These are phyloP conservation scores for Lonchura striata DNA, from an alignment of 2,113 vertebrate genomes.

Conservation along the genomic window DNA sequence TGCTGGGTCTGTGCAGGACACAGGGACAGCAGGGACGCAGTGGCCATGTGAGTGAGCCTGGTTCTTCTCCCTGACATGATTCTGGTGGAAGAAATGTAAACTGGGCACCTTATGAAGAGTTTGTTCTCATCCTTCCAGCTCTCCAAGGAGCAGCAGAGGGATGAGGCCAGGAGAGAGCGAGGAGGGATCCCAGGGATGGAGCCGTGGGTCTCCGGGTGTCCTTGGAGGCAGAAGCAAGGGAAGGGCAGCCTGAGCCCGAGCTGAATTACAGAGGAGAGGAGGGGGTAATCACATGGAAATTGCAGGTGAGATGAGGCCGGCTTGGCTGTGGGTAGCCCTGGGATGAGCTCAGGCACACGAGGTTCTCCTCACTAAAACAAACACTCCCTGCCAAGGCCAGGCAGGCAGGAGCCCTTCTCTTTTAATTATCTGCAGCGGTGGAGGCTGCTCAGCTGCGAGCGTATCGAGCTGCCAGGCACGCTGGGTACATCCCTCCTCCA, in stretches of 20 bases:
- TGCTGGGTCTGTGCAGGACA: neutral
- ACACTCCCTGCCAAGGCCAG: neutral
- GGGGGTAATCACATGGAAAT: neutral
- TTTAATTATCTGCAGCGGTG: neutral
- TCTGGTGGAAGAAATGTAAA: neutral
- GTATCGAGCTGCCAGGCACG: neutral
- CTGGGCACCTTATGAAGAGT: neutral
- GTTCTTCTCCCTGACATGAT: neutral
- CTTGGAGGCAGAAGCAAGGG: neutral
- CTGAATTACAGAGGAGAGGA: neutral
- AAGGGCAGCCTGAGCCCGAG: neutral
- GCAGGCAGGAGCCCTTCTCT: neutral
- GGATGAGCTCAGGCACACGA: neutral
- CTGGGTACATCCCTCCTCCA: neutral
- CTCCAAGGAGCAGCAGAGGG: neutral
- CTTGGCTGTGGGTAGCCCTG: neutral
- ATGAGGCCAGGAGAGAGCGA: accelerated
- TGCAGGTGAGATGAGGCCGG: neutral
- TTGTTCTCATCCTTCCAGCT: neutral
- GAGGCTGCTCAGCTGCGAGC: neutral
- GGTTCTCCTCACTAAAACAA: neutral
- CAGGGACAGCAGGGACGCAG: accelerated
- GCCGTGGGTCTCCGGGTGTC: accelerated
- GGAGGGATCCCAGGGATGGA: neutral
- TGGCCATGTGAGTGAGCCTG: neutral